Evolutionary conservation across 23 tunicate genomes (phyloP), one percentile per base, ranked within the genome.

Genomic region (Ascidia mentula): DNA sequence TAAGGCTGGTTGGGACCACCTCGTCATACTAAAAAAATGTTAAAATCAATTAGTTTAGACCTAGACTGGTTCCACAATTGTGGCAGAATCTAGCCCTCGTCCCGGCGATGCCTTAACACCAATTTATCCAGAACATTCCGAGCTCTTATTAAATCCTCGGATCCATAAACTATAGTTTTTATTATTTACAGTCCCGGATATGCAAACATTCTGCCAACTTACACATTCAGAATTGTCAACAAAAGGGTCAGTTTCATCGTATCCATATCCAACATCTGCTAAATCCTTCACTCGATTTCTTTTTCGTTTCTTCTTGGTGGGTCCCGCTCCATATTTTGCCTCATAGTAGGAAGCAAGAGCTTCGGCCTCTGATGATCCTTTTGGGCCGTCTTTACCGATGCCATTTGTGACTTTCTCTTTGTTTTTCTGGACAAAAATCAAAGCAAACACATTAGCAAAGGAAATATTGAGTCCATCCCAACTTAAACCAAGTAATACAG

Each of bases 161-260:
- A n/a, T n/a, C n/a, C n/a, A n/a, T n/a, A n/a, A n/a, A n/a, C n/a
- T n/a, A n/a, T n/a, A n/a, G n/a, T n/a, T n/a, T n/a, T n/a, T n/a
- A n/a, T n/a, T n/a, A n/a, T n/a, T n/a, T n/a, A n/a, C 18, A 46
- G 60, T 20, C 18, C 18, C 18, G 18, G 18, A 46, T 20, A 18
- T 18, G 18, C 24, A 60, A n/a, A 35, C n/a, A n/a, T n/a, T n/a
- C n/a, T n/a, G n/a, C n/a, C n/a, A 40, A 72, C 86, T 87, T 82
- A 92, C 97, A 74, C 89, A 90, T 83, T 92, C 92, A 28, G 97
- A 92, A 74, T 92, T 81, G 38, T 92, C 97, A 24, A 92, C 97
- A 83, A 92, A 92, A 1, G 97, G 97, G 46, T 92, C 97, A 34
- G 85, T 92, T 82, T 92, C 92, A 92, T 92, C 97, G 75, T 92